Conservation (phyloP, 2,888 invertebrate species). For the Caenorhabditis plicata region DNA sequence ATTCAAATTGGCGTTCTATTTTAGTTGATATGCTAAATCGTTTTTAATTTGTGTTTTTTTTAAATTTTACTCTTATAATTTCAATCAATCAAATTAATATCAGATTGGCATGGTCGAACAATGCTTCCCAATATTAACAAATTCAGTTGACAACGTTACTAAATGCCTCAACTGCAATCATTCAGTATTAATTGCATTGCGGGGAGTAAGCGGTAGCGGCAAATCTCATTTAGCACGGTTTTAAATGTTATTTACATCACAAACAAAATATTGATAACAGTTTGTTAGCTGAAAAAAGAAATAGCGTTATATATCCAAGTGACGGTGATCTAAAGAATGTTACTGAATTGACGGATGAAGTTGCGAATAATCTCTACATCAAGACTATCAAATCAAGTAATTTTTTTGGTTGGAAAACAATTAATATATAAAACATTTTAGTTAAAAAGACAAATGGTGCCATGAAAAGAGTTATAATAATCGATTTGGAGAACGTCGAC, state of each 20-base stretch:
- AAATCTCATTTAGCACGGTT: conserved; percentile 15
- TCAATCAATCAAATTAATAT: conserved; percentile 1
- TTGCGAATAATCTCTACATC: too few species aligned
- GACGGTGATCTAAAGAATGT: neutral
- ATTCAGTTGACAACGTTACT: neutral
- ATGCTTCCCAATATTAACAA: conserved; percentile 12
- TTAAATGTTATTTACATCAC: neutral
- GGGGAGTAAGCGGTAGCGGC: conserved; percentile 28
- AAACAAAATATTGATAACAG: neutral
- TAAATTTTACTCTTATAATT: neutral
- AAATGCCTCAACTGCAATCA: conserved; percentile 18
- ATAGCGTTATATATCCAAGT: neutral
- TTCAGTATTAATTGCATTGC: conserved; percentile 5
- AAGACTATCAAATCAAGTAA: too few species aligned
- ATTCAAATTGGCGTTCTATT: neutral
- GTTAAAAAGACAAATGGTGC: neutral
- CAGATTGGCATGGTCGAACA: conserved; percentile 5
- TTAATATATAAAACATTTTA: neutral
- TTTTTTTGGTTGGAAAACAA: neutral
- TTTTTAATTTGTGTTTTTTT: neutral
- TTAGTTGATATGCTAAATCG: neutral
- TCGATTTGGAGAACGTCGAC: neutral
- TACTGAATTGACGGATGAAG: neutral
- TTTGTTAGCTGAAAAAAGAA: neutral
- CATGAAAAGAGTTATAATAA: neutral